A percentile compares a stretch with the other conserved stretches of the same genome.
These are phyloP conservation scores for Homalodisca vitripennis DNA, from an alignment of 1,140 invertebrate genomes.

Conservation along the genomic window DNA sequence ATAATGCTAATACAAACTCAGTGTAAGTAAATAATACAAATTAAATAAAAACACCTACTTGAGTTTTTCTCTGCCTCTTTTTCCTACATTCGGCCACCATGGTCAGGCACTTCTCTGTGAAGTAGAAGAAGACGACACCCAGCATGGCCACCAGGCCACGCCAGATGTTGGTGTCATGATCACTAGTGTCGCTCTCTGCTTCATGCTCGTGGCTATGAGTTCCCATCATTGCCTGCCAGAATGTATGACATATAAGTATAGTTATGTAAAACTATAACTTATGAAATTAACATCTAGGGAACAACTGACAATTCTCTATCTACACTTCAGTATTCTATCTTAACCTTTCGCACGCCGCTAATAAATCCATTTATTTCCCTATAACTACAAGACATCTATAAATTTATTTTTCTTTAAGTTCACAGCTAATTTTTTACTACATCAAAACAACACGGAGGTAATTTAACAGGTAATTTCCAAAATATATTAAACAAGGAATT, in stretches of 20 bases:
- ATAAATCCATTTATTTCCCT: no score
- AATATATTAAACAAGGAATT: no score
- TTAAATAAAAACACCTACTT: conserved; percentile 49
- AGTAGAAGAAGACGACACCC: conserved; percentile 85
- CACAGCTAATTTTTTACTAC: no score
- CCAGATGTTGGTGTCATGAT: conserved; percentile 69
- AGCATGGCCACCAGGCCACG: conserved; percentile 78
- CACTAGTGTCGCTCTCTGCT: conserved; percentile 43
- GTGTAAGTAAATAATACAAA: no score
- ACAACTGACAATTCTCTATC: no score
- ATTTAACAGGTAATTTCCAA: no score
- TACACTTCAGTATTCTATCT: no score
- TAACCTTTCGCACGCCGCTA: no score
- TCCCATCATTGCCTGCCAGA: conserved; percentile 54
- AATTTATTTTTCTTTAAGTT: no score
- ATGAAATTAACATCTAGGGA: not conserved
- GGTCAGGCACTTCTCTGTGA: conserved; percentile 78
- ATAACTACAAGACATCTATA: no score
- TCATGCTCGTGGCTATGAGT: conserved; percentile 46
- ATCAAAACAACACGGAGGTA: no score
- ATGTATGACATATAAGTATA: conserved; percentile 19
- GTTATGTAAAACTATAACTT: not conserved
- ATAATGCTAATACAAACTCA: no score
- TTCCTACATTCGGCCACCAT: conserved; percentile 79
- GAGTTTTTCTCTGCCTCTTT: conserved; percentile 56